phyloP scores from a whole-genome alignment of 2,113 vertebrate species.

The Oryzias celebensis region DNA sequence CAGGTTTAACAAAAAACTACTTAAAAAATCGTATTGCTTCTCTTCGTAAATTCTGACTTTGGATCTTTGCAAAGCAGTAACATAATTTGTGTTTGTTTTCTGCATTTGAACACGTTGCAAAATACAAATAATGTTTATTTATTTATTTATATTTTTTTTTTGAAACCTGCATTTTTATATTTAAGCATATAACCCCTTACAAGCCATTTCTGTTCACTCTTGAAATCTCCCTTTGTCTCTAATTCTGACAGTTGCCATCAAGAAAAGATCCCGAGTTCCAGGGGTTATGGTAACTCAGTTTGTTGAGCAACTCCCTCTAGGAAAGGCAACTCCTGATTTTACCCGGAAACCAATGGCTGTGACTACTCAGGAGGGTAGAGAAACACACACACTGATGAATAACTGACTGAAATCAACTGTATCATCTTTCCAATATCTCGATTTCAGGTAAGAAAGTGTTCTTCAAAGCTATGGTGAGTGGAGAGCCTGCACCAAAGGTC shows the following conservation, averaged over 20 bases:
- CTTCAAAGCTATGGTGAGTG: conserved; percentile 83
- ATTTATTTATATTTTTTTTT: background rate
- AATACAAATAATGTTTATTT: no score
- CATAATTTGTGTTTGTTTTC: background rate
- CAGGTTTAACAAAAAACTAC: no score
- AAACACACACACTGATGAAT: background rate
- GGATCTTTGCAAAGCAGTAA: background rate
- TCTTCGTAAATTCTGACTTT: background rate
- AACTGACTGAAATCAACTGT: background rate
- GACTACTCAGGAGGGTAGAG: conserved; percentile 83
- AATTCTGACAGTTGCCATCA: conserved; percentile 66
- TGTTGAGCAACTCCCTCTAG: conserved; percentile 81
- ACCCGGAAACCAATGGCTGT: conserved; percentile 79
- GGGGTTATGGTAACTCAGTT: conserved; percentile 83
- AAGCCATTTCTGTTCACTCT: background rate
- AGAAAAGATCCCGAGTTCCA: conserved; percentile 79
- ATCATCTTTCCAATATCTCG: background rate
- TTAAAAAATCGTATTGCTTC: no score
- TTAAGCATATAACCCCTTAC: background rate
- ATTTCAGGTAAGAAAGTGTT: conserved; percentile 82
- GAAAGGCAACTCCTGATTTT: conserved; percentile 84
- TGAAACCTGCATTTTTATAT: background rate
- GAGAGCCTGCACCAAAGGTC: conserved; percentile 81
- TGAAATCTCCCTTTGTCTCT: conserved; percentile 9
- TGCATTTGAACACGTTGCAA: background rate